These are phyloP conservation scores for Aplochiton taeniatus DNA, from an alignment of 2,797 vertebrate species.

Conservation along the genomic window DNA sequence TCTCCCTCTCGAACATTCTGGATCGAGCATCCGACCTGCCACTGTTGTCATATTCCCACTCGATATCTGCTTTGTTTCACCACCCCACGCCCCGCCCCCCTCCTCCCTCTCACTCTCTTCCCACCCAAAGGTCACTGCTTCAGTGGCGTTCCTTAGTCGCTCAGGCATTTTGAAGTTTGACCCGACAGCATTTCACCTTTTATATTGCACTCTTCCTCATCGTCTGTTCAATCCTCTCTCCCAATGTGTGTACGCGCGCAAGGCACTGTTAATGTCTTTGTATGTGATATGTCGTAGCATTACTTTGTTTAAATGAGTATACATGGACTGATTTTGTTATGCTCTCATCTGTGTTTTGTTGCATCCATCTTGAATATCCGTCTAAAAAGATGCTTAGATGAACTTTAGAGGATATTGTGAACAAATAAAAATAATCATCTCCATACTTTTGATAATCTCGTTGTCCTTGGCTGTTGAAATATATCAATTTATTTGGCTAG, in stretches of 20 bases:
- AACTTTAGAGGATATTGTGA: slow-evolving; percentile 43
- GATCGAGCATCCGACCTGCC: not conserved
- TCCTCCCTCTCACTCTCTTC: not conserved
- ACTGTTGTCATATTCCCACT: slow-evolving; percentile 7
- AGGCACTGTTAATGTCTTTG: not conserved
- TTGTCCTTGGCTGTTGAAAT: not conserved
- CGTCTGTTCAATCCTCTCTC: slow-evolving; percentile 20
- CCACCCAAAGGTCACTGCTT: not conserved
- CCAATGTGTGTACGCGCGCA: slow-evolving; percentile 4
- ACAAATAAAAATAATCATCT: slow-evolving; percentile 57
- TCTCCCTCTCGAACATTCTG: slow-evolving; percentile 18
- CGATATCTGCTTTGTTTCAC: slow-evolving; percentile 19
- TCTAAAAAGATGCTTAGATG: slow-evolving; percentile 46
- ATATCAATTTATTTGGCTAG: too few relatives aligned
- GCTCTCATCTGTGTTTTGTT: slow-evolving; percentile 46
- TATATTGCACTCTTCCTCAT: slow-evolving; percentile 36
- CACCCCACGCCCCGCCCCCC: slow-evolving; percentile 10
- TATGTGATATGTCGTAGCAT: slow-evolving; percentile 47
- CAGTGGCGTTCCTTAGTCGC: not conserved
- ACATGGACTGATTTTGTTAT: slow-evolving; percentile 38
- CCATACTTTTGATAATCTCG: not conserved
- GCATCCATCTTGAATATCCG: slow-evolving; percentile 29
- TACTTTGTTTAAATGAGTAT: slow-evolving; percentile 54
- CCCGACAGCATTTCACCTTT: slow-evolving; percentile 36
- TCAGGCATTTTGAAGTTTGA: slow-evolving; percentile 18